Base-by-base conservation (phyloP, 2,797 vertebrate genomes). In the Melopsittacus undulatus region DNA sequence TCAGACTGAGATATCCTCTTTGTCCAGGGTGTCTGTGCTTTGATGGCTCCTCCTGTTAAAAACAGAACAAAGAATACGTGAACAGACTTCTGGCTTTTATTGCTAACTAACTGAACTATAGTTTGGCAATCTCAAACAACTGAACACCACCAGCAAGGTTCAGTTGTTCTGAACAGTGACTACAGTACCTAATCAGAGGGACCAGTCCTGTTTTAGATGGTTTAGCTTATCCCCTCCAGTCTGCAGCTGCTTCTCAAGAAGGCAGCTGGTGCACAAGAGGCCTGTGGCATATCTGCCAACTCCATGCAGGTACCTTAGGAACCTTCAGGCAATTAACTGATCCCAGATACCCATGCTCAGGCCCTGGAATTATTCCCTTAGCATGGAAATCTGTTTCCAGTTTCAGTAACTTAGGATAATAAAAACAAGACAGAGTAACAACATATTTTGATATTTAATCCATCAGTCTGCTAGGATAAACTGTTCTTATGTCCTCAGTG, bases 41-140 rank as follows among this genome's bases (percentile, higher is more conserved):
- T 87, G 78, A 45, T 96, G 79, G 89, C 68, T 92, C 40, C 67
- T 96, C 84, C 96, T 97, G 93, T 93, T 77, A 72, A 89, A 90
- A 91, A 74, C 49, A 90, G 46, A 92, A 68, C 16, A 90, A 66
- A 87, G 6, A 2, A 38, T 1, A 42, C 0, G 1, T 79, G 75
- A 94, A 42, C 17, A 77, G 70, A 66, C 10, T 59, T 70, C 30
- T 70, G 32, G 22, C 45, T 88, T 80, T 66, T 59, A 10, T 6
- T 80, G 36, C 26, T 66, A 69, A 34, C 32, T 64, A 23, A 36
- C 18, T 42, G 29, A 66, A 42, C 43, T 36, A 45, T n/a, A 51
- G 30, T 49, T 45, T 73, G 63, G 40, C 51, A 76, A 18, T 22
- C 45, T 62, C 68, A 32, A 83, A 83, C 20, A 73, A 46, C 34